phyloP scores from a whole-genome alignment of 2,797 vertebrate genomes.

The Bradypodion pumilum region DNA sequence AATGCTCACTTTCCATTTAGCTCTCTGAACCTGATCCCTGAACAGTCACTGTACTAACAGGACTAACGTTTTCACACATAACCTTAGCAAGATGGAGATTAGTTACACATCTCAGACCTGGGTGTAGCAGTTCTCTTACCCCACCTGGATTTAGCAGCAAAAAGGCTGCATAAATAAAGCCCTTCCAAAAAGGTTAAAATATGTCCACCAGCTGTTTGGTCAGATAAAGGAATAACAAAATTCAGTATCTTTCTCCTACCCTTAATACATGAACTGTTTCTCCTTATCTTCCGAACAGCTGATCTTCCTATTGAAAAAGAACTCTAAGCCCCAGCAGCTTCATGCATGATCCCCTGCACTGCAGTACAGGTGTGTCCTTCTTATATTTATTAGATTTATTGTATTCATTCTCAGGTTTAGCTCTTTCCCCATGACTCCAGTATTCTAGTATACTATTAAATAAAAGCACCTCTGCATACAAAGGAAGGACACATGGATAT shows the following conservation, averaged over 20 bases:
- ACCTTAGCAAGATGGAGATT: neutral
- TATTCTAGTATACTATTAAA: constrained; percentile 8
- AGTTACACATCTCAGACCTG: neutral
- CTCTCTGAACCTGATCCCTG: neutral
- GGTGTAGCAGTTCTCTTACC: too few species aligned
- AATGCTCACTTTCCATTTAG: neutral
- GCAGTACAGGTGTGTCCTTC: constrained; percentile 26
- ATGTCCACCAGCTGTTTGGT: neutral
- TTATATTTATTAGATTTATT: accelerated
- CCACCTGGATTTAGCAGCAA: neutral
- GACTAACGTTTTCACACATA: neutral
- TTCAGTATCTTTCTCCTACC: neutral
- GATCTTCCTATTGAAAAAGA: neutral
- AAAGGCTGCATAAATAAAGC: neutral
- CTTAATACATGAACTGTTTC: too few species aligned
- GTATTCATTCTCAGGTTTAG: neutral
- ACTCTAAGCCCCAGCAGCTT: neutral
- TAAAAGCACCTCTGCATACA: neutral
- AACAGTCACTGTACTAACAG: neutral
- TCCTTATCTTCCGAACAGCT: neutral
- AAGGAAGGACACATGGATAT: neutral
- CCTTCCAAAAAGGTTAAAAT: neutral
- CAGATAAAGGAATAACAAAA: neutral
- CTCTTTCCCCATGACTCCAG: neutral
- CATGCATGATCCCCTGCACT: neutral